These are phyloP conservation scores for Bombus confusus DNA, from an alignment of 1,140 invertebrate species.

Conservation along the genomic window DNA sequence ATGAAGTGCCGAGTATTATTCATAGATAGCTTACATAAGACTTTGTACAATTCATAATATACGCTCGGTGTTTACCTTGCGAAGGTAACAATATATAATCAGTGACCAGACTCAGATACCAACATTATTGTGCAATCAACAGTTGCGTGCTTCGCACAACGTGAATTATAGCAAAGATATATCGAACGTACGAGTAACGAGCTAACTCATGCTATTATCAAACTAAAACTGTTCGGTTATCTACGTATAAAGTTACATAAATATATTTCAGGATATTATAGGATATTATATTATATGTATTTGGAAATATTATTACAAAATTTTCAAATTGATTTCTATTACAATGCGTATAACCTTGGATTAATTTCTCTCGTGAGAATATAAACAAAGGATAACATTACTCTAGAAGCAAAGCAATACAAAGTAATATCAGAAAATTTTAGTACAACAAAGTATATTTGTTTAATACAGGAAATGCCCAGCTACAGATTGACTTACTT, in stretches of 20 bases:
- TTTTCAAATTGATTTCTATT: neutral
- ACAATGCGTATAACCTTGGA: too few relatives aligned
- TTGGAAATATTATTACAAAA: neutral
- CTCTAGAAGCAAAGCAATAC: neutral
- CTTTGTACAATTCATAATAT: neutral
- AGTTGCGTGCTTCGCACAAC: neutral
- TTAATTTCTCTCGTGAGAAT: neutral
- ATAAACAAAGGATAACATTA: neutral
- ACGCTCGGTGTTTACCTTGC: neutral
- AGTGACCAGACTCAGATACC: neutral
- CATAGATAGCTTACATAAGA: neutral
- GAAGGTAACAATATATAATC: neutral
- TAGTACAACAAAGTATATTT: neutral
- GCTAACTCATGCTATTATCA: neutral
- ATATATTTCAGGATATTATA: neutral
- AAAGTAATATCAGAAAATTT: neutral
- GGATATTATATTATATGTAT: neutral
- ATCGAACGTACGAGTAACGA: too few relatives aligned
- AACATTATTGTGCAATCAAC: too few relatives aligned
- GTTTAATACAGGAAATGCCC: constrained; percentile 62
- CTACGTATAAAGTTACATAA: neutral
- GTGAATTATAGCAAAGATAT: neutral
- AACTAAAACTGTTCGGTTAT: neutral
- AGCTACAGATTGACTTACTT: constrained; percentile 84
- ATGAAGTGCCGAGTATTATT: neutral